Evolutionary conservation across 2,888 invertebrate genomes (phyloP), one percentile per base, ranked within the genome.

Genomic region (Slavum lentiscoides): DNA sequence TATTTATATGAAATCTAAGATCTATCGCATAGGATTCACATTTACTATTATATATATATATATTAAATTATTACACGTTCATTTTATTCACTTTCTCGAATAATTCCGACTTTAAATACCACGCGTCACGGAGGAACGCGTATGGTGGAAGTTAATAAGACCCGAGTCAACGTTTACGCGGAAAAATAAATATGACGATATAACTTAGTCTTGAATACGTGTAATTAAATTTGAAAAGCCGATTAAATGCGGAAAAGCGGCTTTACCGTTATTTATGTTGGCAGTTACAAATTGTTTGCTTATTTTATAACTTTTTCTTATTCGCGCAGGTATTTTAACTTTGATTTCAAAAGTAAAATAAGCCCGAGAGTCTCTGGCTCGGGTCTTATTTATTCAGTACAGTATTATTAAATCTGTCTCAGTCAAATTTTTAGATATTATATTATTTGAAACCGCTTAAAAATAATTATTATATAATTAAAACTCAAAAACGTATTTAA

Each of bases 101-200:
- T 61, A 39, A 59, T 61, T 59, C 17, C 21, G 43, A 43, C 72
- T 72, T 72, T 23, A 23, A 59, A 72, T 23, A 72, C 23, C 15
- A 13, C 49, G 11, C 49, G 49, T 13, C 3, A 49, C 30, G 30
- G 53, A 43, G 37, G 21, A 43, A 13, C 23, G 6, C 11, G 30
- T 55, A 13, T 17, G 61, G 6, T 19, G 15, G 30, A 73, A 73
- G 13, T 61, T 73, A 19, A 37, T 73, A 49, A 43, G 23, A 62
- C 13, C 13, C 19, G 11, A 49, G 43, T 61, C 43, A 73, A 61
- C 23, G 61, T 55, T 55, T 62, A 49, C 43, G n/a, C 8, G 49
- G 49, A 62, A 61, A 73, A 72, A 66, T 19, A 37, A 72, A 62
- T 23, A 74, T 74, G 73, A 62, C 53, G 49, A 74, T 53, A 74